Evolutionary conservation across 2,888 invertebrate genomes (phyloP), one percentile per base, ranked within the genome.

Genomic region (Teleogryllus oceanicus): DNA sequence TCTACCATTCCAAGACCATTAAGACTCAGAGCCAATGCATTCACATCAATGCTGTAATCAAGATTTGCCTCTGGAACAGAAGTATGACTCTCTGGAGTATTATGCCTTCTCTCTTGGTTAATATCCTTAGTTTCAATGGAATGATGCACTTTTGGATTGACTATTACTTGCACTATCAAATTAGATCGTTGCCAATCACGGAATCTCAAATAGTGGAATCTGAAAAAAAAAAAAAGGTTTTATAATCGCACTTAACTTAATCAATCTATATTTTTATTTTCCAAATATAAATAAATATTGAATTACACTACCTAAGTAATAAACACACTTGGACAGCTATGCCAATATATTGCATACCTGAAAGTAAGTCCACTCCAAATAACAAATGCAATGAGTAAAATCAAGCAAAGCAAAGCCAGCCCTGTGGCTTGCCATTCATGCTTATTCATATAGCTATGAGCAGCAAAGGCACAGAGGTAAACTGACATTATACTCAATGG

Each of bases 391-490:
- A 83, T 82, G 18, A 87, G 82, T 12, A 87, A 84, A 83, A 86
- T 84, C 80, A 83, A 85, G 79, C 86, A 86, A 12, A 87, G 84
- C 11, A 85, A 79, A 3, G 85, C 85, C 18, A 87, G 84, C 24
- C 87, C 87, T 18, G 85, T 85, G 50, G 86, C 86, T 81, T 87
- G 86, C 86, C 87, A 87, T 81, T 85, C 84, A 75, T 86, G 86
- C 62, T 85, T 84, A 51, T 83, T 83, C 37, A 85, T 82, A 81
- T 87, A 88, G 20, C 86, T 85, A 21, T 84, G 83, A 49, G 88
- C 88, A 12, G 89, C 88, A 74, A 87, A 83, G 37, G 87, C 85
- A 84, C 89, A 90, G 21, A 90, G 85, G 84, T 88, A 89, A 16
- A 87, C 85, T 51, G 89, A 88, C 50, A 86, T 85, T 2, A 87